A percentile compares a stretch with the other conserved stretches of the same genome.
phyloP scores from a whole-genome alignment of 2,113 vertebrate species.

The Glaucomys volans region DNA sequence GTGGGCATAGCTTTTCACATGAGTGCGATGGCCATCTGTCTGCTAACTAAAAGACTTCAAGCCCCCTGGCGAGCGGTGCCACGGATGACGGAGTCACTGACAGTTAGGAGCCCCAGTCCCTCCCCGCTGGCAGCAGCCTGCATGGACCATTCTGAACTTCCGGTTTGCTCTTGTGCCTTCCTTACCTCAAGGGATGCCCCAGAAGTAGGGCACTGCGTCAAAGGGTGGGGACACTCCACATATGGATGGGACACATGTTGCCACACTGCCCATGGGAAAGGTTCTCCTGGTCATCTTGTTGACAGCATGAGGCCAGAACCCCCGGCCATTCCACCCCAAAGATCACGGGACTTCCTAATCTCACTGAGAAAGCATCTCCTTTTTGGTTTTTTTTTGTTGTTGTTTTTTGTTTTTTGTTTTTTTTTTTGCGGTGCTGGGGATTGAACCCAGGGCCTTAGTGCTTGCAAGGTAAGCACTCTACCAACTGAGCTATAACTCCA shows the following conservation, averaged over 20 bases:
- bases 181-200: neutral
- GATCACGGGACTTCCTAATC: neutral
- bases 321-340: neutral
- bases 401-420: no score
- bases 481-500: no score
- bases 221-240: rapidly evolving
- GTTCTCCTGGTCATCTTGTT: rapidly evolving
- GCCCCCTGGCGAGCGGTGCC: rapidly evolving
- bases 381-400: no score
- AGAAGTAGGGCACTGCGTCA: neutral
- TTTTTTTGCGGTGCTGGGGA: no score
- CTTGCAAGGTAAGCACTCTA: no score
- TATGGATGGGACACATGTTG: rapidly evolving
- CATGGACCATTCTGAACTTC: rapidly evolving
- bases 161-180: neutral
- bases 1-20: neutral
- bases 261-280: neutral
- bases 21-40: neutral
- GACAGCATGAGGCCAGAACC: rapidly evolving
- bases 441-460: no score
- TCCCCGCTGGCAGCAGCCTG: no score
- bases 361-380: neutral
- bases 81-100: rapidly evolving
- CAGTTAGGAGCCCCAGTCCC: neutral
- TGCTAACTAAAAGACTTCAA: no score